A percentile compares a stretch with the other conserved stretches of the same genome.
Conservation (phyloP, 1,140 invertebrate genomes). For the Drosophila punjabiensis region DNA sequence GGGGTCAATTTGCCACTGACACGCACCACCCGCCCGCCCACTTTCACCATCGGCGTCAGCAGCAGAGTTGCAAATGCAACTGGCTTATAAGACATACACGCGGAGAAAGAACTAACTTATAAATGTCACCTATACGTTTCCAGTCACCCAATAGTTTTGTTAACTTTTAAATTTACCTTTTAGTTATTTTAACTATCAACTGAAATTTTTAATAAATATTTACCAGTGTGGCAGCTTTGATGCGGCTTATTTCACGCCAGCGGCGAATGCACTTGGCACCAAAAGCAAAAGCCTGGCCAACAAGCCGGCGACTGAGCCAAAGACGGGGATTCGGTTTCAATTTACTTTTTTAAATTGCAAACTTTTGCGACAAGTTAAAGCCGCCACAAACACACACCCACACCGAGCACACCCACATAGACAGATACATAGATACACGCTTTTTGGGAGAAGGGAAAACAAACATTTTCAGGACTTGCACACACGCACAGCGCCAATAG, state of each 20-base stretch:
- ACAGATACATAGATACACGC: background rate
- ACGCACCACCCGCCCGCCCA: conserved; percentile 25
- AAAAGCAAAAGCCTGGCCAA: conserved; percentile 18
- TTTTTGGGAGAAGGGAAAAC: conserved; percentile 32
- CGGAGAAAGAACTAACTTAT: background rate
- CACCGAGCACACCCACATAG: background rate
- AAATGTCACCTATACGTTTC: too few species aligned
- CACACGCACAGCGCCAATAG: conserved; percentile 61
- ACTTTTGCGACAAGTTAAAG: conserved; percentile 71
- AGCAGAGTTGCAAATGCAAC: conserved; percentile 38
- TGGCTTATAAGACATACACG: conserved; percentile 51
- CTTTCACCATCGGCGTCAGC: background rate
- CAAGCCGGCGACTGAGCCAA: conserved; percentile 13
- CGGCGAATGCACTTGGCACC: conserved; percentile 43
- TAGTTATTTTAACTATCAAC: background rate
- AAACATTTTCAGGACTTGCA: conserved; percentile 27
- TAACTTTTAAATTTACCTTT: too few species aligned
- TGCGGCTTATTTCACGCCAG: conserved; percentile 63
- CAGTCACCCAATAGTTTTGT: too few species aligned
- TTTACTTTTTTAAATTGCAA: conserved; percentile 54
- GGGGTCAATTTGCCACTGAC: conserved; percentile 80
- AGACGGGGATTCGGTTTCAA: conserved; percentile 64
- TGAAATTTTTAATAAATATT: background rate
- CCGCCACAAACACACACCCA: conserved; percentile 25
- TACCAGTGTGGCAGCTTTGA: background rate